Evolutionary conservation across 2,888 invertebrate species (phyloP).

Genomic region (Rhingia campestris): DNA sequence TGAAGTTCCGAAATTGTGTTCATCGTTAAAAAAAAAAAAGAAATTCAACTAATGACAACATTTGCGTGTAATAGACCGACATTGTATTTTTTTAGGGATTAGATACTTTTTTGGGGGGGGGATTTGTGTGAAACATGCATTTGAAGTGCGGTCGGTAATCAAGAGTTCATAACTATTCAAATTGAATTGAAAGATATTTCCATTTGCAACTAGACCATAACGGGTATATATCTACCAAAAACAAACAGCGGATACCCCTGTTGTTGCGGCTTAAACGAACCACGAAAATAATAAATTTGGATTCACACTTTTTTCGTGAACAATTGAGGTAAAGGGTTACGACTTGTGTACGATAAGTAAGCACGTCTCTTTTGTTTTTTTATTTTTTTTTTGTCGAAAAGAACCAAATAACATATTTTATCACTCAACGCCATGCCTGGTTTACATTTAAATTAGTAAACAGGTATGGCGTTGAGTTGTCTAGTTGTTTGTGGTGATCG

Average conservation of each 20-base stretch:
- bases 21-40: constrained; percentile 17
- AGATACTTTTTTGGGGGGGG: too few relatives aligned
- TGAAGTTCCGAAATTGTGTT: background rate
- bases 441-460: too few relatives aligned
- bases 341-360: constrained; percentile 9
- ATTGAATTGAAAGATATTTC: background rate
- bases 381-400: too few relatives aligned
- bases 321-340: constrained; percentile 17
- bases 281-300: constrained; percentile 32
- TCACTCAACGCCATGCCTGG: too few relatives aligned
- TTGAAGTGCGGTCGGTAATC: background rate
- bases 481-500: too few relatives aligned
- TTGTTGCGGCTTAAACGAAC: constrained; percentile 24
- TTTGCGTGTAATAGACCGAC: too few relatives aligned
- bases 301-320: constrained; percentile 44
- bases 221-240: background rate
- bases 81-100: too few relatives aligned
- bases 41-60: too few relatives aligned
- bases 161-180: background rate
- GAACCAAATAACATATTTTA: too few relatives aligned
- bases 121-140: too few relatives aligned
- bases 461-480: too few relatives aligned
- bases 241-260: background rate
- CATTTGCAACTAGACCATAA: background rate
- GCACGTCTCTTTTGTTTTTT: background rate